A percentile compares a stretch with the other conserved stretches of the same genome.
Conservation (phyloP, 2,888 invertebrate species). For the Serripes groenlandicus region DNA sequence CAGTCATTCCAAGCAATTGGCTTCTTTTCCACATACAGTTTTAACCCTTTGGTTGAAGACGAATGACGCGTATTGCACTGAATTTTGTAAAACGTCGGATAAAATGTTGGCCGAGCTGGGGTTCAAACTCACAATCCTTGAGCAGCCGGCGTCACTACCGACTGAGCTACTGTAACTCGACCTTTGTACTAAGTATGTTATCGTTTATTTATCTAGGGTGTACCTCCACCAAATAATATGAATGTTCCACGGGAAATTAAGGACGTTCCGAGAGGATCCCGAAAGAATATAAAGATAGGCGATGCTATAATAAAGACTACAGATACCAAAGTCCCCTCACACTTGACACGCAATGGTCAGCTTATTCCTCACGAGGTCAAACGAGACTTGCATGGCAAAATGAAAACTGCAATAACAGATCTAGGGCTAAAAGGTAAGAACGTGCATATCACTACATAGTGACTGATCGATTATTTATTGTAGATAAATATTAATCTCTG, state of each 20-base stretch:
- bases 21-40: too few relatives aligned
- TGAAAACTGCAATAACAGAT: conserved; percentile 16
- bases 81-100: too few relatives aligned
- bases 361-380: conserved; percentile 26
- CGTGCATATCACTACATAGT: too few relatives aligned
- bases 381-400: conserved; percentile 30
- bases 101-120: too few relatives aligned
- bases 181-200: background rate
- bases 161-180: background rate
- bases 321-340: background rate
- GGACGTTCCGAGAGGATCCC: conserved; percentile 1
- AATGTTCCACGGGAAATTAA: conserved; percentile 22
- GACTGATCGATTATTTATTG: too few relatives aligned
- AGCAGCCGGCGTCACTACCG: too few relatives aligned
- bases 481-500: too few relatives aligned
- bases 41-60: too few relatives aligned
- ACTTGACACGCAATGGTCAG: conserved; percentile 22
- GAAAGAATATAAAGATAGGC: conserved; percentile 24
- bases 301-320: background rate
- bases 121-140: too few relatives aligned
- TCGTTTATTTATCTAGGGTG: conserved; percentile 10
- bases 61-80: too few relatives aligned
- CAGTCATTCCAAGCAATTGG: too few relatives aligned
- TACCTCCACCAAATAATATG: conserved; percentile 28
- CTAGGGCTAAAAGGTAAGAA: conserved; percentile 14